These are phyloP conservation scores for Taurulus bubalis DNA, from an alignment of 2,113 vertebrate species.

Conservation along the genomic window DNA sequence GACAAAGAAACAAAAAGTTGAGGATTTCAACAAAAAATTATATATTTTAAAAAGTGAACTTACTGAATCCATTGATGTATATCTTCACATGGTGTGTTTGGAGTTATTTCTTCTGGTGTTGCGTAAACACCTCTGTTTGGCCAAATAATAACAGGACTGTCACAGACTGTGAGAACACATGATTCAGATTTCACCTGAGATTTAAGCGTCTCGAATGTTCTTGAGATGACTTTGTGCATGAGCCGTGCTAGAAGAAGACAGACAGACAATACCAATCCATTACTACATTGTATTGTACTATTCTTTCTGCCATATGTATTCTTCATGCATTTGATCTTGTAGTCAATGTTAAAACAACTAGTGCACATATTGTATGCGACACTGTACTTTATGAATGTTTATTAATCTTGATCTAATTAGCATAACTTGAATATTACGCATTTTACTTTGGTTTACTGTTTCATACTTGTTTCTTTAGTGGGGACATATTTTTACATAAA, in stretches of 20 bases:
- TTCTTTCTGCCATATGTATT: background rate
- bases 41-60: conserved; percentile 54
- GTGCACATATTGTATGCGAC: too few species aligned
- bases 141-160: conserved; percentile 90
- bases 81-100: conserved; percentile 84
- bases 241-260: conserved; percentile 79
- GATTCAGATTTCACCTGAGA: conserved; percentile 87
- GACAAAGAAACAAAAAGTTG: background rate
- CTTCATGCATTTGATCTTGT: background rate
- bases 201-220: conserved; percentile 85
- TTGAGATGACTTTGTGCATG: conserved; percentile 83
- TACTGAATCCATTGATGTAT: conserved; percentile 86
- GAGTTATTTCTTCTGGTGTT: conserved; percentile 81
- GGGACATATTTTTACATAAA: background rate
- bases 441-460: background rate
- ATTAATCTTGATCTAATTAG: background rate
- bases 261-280: background rate
- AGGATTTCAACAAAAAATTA: background rate
- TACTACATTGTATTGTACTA: background rate
- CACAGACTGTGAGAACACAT: conserved; percentile 86
- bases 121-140: conserved; percentile 84
- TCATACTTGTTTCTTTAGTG: background rate
- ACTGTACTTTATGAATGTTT: background rate
- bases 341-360: background rate
- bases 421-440: background rate